These are phyloP conservation scores for Poecile montanus DNA, from an alignment of 2,797 vertebrate species.

Conservation along the genomic window DNA sequence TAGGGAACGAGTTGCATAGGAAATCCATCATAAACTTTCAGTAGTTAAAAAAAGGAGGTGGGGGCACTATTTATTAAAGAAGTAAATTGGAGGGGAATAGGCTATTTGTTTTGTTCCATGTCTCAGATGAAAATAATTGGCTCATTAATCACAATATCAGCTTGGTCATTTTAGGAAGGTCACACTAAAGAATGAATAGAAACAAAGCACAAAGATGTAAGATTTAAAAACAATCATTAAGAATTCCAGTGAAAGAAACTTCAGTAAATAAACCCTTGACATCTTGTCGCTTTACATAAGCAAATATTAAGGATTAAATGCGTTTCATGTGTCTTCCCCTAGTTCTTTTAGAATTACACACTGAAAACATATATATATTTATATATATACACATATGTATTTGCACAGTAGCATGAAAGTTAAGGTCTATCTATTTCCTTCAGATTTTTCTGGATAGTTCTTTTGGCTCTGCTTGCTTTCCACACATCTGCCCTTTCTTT, in stretches of 20 bases:
- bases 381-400: background rate
- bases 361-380: background rate
- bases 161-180: slow-evolving; percentile 67
- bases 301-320: background rate
- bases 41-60: background rate
- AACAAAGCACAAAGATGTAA: background rate
- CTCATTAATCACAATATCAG: slow-evolving; percentile 75
- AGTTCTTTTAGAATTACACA: background rate
- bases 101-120: slow-evolving; percentile 71
- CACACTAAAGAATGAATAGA: slow-evolving; percentile 39
- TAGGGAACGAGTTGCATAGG: slow-evolving; percentile 49
- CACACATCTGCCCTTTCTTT: background rate
- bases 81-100: slow-evolving; percentile 66
- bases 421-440: background rate
- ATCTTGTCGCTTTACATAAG: background rate
- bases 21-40: slow-evolving; percentile 69
- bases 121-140: slow-evolving; percentile 74
- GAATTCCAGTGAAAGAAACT: background rate
- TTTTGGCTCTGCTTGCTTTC: background rate
- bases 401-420: background rate
- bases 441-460: background rate
- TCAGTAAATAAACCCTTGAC: background rate
- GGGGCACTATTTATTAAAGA: slow-evolving; percentile 63
- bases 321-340: background rate
- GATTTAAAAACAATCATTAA: background rate